These are phyloP conservation scores for Pelagia noctiluca DNA, from an alignment of 30 jellyfish, hydroid and myxozoan genomes.

Conservation along the genomic window DNA sequence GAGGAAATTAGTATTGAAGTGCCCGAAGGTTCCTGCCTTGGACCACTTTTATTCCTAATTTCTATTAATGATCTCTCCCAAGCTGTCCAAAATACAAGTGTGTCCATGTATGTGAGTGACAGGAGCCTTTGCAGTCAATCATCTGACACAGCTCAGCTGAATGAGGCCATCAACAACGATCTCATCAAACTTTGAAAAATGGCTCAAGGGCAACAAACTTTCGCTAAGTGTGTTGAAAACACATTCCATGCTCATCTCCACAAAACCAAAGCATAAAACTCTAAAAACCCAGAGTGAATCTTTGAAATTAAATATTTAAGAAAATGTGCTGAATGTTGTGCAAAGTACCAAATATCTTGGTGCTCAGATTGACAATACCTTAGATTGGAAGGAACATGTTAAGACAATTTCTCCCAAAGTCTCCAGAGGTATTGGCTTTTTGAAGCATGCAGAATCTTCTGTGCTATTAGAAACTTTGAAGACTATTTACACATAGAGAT, in stretches of 20 bases:
- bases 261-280: conserved; percentile 11
- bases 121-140: conserved; percentile 12
- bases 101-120: conserved; percentile 24
- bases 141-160: neutral
- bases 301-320: neutral
- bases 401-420: neutral
- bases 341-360: conserved; percentile 1
- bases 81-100: conserved; percentile 1
- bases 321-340: conserved; percentile 13
- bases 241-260: conserved; percentile 4
- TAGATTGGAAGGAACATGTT: conserved; percentile 25
- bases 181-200: neutral
- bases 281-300: neutral
- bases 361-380: neutral
- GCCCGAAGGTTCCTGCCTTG: conserved; percentile 41
- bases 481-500: conserved; percentile 12
- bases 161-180: conserved; percentile 12
- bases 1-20: neutral
- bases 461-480: neutral
- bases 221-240: conserved; percentile 20
- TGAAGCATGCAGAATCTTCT: conserved; percentile 8
- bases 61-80: conserved; percentile 31
- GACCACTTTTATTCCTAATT: conserved; percentile 22
- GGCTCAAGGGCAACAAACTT: conserved; percentile 42
- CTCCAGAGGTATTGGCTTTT: conserved; percentile 24